A percentile compares a stretch with the other conserved stretches of the same genome.
phyloP scores from a whole-genome alignment of 2,113 vertebrate genomes.

The Sturnus vulgaris region DNA sequence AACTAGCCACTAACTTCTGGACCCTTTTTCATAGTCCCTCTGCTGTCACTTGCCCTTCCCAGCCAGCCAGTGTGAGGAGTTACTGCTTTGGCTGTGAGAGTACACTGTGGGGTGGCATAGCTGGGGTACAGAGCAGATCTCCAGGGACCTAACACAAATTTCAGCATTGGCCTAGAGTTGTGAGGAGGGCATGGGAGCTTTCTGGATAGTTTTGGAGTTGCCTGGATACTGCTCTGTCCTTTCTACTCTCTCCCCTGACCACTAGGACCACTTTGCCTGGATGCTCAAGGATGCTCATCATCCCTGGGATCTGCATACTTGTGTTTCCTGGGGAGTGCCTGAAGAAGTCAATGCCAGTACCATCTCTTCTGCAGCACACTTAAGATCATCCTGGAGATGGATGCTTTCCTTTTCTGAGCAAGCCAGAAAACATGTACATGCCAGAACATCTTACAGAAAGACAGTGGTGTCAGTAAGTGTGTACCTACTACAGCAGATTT shows the following conservation, averaged over 20 bases:
- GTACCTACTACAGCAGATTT: not conserved
- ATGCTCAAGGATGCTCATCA: not conserved
- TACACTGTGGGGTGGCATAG: not conserved
- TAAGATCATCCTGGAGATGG: not conserved
- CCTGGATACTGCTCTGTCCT: not conserved
- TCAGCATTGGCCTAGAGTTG: not conserved
- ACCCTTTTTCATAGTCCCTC: not conserved
- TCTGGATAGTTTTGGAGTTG: not conserved
- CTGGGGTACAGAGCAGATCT: not conserved
- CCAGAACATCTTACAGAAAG: not conserved
- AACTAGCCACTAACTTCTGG: not conserved
- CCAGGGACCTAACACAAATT: not conserved
- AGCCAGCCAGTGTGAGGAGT: not conserved
- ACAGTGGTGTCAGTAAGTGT: not conserved
- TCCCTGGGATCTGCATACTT: not conserved
- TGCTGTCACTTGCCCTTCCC: not conserved
- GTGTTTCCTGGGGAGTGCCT: not conserved
- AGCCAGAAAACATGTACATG: fast-evolving
- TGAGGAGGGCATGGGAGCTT: not conserved
- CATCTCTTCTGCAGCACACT: fast-evolving
- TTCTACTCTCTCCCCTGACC: not conserved
- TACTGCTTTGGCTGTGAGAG: not conserved
- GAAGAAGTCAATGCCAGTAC: not conserved
- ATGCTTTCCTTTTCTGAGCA: not conserved
- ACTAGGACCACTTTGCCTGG: not conserved